These are phyloP conservation scores for Xanthia icteritia DNA, from an alignment of 2,888 invertebrate genomes.

Conservation along the genomic window DNA sequence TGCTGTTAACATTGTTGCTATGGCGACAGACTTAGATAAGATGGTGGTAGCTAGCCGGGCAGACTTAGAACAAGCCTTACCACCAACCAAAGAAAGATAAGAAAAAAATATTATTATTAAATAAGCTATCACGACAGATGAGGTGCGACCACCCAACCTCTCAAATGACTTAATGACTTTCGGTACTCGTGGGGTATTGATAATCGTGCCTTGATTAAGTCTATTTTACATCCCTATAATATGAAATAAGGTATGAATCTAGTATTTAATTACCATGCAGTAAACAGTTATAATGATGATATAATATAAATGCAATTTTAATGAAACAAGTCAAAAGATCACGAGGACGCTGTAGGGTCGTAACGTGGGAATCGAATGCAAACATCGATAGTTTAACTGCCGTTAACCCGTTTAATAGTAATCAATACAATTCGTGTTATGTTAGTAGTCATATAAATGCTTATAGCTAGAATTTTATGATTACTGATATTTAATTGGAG, in stretches of 20 bases:
- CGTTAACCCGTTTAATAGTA: neutral
- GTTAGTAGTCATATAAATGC: neutral
- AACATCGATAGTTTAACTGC: constrained; percentile 1
- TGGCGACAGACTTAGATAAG: too few relatives aligned
- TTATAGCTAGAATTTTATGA: neutral
- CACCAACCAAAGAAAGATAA: too few relatives aligned
- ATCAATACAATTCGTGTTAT: neutral
- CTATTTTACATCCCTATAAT: too few relatives aligned
- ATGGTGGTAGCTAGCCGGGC: too few relatives aligned
- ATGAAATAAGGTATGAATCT: neutral
- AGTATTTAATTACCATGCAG: neutral
- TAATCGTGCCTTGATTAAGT: too few relatives aligned
- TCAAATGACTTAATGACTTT: neutral
- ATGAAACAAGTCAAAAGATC: constrained; percentile 7
- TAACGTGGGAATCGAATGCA: constrained; percentile 11
- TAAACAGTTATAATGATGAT: neutral
- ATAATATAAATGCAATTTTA: constrained; percentile 4
- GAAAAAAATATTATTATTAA: neutral
- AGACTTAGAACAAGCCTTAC: too few relatives aligned
- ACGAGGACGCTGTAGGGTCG: neutral
- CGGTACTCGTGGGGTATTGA: neutral
- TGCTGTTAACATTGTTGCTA: too few relatives aligned
- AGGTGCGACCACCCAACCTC: neutral
- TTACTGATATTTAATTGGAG: constrained; percentile 1
- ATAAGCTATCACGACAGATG: neutral